These are phyloP conservation scores for Sarcoramphus papa DNA, from an alignment of 2,797 vertebrate genomes.

Conservation along the genomic window DNA sequence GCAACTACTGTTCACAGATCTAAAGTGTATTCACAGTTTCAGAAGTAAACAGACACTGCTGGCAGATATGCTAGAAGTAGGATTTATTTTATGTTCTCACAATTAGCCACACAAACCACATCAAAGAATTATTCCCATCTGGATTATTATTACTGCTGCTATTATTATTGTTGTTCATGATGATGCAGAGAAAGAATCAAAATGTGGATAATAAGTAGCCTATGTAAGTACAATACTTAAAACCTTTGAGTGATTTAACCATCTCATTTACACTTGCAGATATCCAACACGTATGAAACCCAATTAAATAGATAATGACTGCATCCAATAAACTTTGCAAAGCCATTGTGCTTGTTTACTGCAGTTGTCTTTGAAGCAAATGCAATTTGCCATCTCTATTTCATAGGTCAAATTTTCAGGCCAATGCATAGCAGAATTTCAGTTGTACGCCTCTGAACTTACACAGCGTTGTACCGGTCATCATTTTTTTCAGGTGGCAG, in stretches of 20 bases:
- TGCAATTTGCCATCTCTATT: not conserved
- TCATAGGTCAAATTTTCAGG: not conserved
- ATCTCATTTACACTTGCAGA: not conserved
- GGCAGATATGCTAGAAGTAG: not conserved
- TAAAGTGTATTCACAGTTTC: constrained; percentile 8
- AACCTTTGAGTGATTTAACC: not conserved
- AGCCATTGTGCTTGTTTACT: not conserved
- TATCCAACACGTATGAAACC: not conserved
- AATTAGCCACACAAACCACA: not conserved
- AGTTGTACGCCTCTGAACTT: not conserved
- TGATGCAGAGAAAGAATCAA: not conserved
- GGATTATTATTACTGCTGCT: not conserved
- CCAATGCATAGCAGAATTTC: not conserved
- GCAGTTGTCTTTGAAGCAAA: not conserved
- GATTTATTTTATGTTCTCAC: not conserved
- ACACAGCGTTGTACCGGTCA: fast-evolving
- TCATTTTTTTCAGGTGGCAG: not conserved
- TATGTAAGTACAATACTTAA: not conserved
- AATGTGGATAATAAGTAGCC: not conserved
- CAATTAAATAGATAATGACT: not conserved
- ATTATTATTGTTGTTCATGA: not conserved
- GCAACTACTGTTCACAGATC: not conserved
- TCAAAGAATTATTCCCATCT: not conserved
- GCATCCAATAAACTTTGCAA: not conserved
- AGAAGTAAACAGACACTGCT: constrained; percentile 19